Evolutionary conservation across 2,888 invertebrate species (phyloP), one percentile per base, ranked within the genome.

Genomic region (Plagodis dolabraria): DNA sequence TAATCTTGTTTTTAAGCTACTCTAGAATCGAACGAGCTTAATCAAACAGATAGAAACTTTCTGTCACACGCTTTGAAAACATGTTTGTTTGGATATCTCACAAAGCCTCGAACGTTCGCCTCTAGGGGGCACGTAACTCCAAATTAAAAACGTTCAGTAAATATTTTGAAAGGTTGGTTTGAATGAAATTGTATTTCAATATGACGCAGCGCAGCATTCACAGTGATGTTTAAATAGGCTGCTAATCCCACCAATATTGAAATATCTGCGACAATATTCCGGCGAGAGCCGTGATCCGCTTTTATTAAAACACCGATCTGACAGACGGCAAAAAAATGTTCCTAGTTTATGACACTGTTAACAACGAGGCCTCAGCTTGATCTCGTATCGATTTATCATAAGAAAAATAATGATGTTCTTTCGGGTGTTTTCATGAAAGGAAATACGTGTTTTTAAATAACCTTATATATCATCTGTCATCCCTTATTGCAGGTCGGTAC

Each of bases 161-260:
- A 90, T 87, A 89, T 89, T 89, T 82, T 83, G 82, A 78, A 75
- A 79, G 83, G 82, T 79, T 83, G 81, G 80, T 79, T 78, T 85
- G 82, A 84, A 82, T 82, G 86, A 85, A 87, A 86, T 90, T 90
- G 89, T 91, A 89, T 89, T 85, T 81, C 87, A 82, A 87, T 89
- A 86, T 88, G 85, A 81, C 83, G 80, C 75, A 76, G 84, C 75
- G 80, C 76, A 76, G 80, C 83, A 87, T 88, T 86, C 83, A 87
- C 82, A 82, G 79, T 79, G 83, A 79, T 91, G 90, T 91, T 91
- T 91, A 89, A 91, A 90, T 86, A 90, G 91, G 89, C 85, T 82
- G 86, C 87, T 92, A 92, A 92, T 92, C 90, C 89, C 72, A 83
- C 89, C 91, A 89, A 90, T 92, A 92, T 92, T 92, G 92, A 92